A percentile compares a stretch with the other conserved stretches of the same genome.
Evolutionary conservation across 2,888 invertebrate species (phyloP).

Genomic region (Erebia palarica): DNA sequence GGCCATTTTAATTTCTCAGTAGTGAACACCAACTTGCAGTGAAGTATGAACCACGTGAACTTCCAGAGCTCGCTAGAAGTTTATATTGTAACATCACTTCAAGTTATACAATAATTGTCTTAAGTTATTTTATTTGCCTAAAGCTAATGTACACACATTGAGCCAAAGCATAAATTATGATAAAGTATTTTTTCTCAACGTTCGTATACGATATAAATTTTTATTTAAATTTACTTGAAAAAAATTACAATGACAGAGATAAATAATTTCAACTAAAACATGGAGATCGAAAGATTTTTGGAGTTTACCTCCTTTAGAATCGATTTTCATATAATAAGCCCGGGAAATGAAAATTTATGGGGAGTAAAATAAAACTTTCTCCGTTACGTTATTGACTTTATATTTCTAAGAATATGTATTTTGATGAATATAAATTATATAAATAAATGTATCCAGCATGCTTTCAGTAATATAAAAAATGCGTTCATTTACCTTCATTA

Average conservation of each 20-base stretch:
- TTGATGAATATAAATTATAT: too few relatives aligned
- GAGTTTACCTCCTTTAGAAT: too few relatives aligned
- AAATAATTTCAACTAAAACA: too few relatives aligned
- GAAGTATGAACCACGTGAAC: background rate
- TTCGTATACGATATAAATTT: background rate
- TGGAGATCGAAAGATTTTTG: too few relatives aligned
- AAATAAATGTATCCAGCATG: too few relatives aligned
- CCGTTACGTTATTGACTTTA: too few relatives aligned
- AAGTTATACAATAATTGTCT: background rate
- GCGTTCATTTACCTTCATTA: too few relatives aligned
- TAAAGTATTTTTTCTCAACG: background rate
- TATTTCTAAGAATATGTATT: too few relatives aligned
- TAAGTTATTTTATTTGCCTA: background rate
- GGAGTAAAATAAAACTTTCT: too few relatives aligned
- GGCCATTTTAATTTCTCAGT: constrained; percentile 8
- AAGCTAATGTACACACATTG: constrained; percentile 4
- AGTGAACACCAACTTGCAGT: constrained; percentile 3
- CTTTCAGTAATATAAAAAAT: too few relatives aligned
- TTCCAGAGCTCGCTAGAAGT: background rate
- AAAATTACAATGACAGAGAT: background rate
- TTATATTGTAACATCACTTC: background rate
- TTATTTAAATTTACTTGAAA: background rate
- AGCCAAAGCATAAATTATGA: background rate
- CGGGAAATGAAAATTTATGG: too few relatives aligned
- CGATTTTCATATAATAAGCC: too few relatives aligned